These are phyloP conservation scores for Cheilosia impressa DNA, from an alignment of 2,888 invertebrate species.

Conservation along the genomic window DNA sequence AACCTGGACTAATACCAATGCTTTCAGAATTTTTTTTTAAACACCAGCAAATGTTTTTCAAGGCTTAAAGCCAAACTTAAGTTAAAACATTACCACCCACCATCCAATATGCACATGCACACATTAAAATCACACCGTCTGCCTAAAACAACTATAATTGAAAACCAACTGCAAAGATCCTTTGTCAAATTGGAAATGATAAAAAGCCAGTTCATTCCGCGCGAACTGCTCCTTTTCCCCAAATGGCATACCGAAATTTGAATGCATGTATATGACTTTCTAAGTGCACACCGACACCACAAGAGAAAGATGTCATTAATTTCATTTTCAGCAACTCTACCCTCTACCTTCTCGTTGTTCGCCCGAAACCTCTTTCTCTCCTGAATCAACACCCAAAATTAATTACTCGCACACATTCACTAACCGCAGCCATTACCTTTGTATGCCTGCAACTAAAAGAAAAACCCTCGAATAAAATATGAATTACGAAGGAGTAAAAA, in stretches of 20 bases:
- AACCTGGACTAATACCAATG: too few species aligned
- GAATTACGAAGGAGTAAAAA: conserved; percentile 22
- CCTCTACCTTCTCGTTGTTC: not conserved
- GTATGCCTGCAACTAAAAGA: not conserved
- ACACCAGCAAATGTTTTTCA: too few species aligned
- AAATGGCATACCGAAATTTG: conserved; percentile 8
- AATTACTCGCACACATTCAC: conserved; percentile 63
- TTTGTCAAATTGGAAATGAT: too few species aligned
- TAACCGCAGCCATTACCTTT: conserved; percentile 56
- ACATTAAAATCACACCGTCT: too few species aligned
- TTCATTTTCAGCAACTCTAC: conserved; percentile 10
- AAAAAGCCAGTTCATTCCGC: too few species aligned
- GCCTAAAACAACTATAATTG: too few species aligned
- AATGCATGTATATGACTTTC: not conserved
- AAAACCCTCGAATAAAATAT: conserved; percentile 61
- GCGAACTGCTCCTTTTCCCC: not conserved
- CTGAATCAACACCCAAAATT: conserved; percentile 59
- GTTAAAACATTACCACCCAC: too few species aligned
- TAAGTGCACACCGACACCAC: not conserved
- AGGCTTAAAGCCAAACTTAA: too few species aligned
- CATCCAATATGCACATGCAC: too few species aligned
- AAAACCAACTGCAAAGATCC: too few species aligned
- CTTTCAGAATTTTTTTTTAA: too few species aligned
- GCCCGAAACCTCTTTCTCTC: conserved; percentile 22
- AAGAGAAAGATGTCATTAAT: conserved; percentile 37